phyloP scores from a whole-genome alignment of 2,797 vertebrate species.

The Pseudochirops corinnae region DNA sequence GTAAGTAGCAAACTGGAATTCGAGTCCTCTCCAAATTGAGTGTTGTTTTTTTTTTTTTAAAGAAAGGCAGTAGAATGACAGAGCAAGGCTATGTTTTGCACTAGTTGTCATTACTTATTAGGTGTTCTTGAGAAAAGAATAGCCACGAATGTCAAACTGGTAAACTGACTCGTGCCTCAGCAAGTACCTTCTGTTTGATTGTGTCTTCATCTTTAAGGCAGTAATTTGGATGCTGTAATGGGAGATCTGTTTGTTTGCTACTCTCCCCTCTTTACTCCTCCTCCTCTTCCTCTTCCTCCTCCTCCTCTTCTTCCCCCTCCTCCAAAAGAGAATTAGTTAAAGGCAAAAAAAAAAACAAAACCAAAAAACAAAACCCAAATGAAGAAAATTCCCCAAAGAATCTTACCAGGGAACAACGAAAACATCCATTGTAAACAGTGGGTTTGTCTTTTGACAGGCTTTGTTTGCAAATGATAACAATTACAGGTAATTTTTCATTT shows the following conservation, averaged over 20 bases:
- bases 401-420: constrained; percentile 81
- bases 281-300: constrained; percentile 6
- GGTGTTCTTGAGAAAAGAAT: constrained; percentile 60
- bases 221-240: constrained; percentile 66
- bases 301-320: constrained; percentile 29
- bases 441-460: constrained; percentile 86
- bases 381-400: constrained; percentile 85
- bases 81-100: not conserved
- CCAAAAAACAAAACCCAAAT: constrained; percentile 80
- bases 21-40: not conserved
- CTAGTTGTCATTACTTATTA: constrained; percentile 53
- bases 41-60: not conserved
- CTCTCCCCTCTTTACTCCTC: not conserved
- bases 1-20: not conserved
- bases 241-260: constrained; percentile 75
- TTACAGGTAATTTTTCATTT: constrained; percentile 89
- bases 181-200: not conserved
- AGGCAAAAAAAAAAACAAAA: constrained; percentile 57
- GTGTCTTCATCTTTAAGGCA: constrained; percentile 65
- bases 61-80: constrained; percentile 22
- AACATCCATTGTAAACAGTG: constrained; percentile 86
- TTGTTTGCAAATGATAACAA: constrained; percentile 89
- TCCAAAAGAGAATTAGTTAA: constrained; percentile 81
- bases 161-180: constrained; percentile 42
- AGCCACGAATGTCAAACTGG: constrained; percentile 45